Evolutionary conservation across 2,888 invertebrate genomes (phyloP), one percentile per base, ranked within the genome.

Genomic region (Orthosia incerta): DNA sequence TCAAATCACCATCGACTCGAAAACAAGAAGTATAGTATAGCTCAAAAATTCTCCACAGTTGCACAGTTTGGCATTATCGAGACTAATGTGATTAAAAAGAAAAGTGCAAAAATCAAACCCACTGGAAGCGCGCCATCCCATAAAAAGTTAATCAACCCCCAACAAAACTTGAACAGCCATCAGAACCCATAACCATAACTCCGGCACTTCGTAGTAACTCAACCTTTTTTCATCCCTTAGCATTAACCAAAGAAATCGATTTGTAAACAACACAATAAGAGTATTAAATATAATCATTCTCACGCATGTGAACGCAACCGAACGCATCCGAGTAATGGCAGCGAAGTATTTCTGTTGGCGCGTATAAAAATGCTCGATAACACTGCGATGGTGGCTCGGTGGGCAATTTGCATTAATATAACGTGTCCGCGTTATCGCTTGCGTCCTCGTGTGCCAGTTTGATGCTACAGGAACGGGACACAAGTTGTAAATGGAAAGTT

Each of bases 381-480:
- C 90, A 83, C 86, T 79, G 85, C 61, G 77, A 76, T 80, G 85
- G 79, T 80, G 75, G 73, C 86, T 80, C 84, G 78, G 79, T 75
- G 72, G 74, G 90, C 92, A 91, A 92, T 93, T 93, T 93, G 92
- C 93, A 93, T 93, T 93, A 93, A 93, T 92, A 89, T 88, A 89
- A 89, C 91, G 89, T 86, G 87, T 87, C 86, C 87, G 86, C 85
- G 87, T 88, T 90, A 90, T 90, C 90, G 89, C 66, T 59, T 48
- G 70, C 67, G 83, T 70, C 82, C 79, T 79, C 71, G 75, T 82
- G 82, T 73, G 70, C 83, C 79, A 82, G 63, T 82, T 82, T 65
- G 71, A 67, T 39, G 71, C 51, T 53, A 73, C 77, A 75, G 79
- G 82, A 76, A 74, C 75, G 68, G 64, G 65, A 75, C 74, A 61